Base-by-base conservation (phyloP, 2,888 invertebrate species). In the Torymus auratus region DNA sequence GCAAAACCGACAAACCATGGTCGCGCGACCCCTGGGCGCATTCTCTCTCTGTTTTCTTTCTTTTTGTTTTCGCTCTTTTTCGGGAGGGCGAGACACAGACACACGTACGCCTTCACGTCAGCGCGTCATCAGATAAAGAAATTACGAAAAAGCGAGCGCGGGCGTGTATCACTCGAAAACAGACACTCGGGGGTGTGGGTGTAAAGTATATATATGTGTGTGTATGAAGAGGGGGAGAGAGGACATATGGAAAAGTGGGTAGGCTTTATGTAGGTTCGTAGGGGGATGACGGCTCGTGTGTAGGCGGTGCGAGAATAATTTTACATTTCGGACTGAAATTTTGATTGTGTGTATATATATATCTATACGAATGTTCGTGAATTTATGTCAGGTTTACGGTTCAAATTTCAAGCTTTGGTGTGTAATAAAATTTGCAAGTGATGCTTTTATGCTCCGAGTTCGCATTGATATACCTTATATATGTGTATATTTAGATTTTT, bases 1-100 rank as follows among this genome's bases (percentile, higher is more conserved):
- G 15, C 72, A 17, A 28, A 61, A n/a, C 67, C 41, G 60, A 23
- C 67, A 58, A 72, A 41, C 61, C 71, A 65, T 55, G 64, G 61
- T 53, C 60, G 7, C 7, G 7, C 41, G 41, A 41, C 41, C 41
- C 41, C 41, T 41, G 7, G 1, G 15, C 13, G 50, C 20, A 58
- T 55, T 53, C 23, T n/a, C 23, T n/a, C 23, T 17, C 20, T 7
- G n/a, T 7, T 1, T 17, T 55, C 41, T 67, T 14, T 65, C 20
- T 56, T 58, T 67, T 1, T 41, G 41, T 0, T 7, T 41, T 28
- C 28, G 2, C 2, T 11, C 14, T 71, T 52, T 78, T 65, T 41
- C 53, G 14, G 15, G n/a, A 11, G 20, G 10, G n/a, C 17, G 10
- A 55, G 50, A 60, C 28, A 10, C 7, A 41, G n/a, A n/a, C 7